Evolutionary conservation across 1,140 invertebrate genomes (phyloP).

Genomic region (Plodia interpunctella): DNA sequence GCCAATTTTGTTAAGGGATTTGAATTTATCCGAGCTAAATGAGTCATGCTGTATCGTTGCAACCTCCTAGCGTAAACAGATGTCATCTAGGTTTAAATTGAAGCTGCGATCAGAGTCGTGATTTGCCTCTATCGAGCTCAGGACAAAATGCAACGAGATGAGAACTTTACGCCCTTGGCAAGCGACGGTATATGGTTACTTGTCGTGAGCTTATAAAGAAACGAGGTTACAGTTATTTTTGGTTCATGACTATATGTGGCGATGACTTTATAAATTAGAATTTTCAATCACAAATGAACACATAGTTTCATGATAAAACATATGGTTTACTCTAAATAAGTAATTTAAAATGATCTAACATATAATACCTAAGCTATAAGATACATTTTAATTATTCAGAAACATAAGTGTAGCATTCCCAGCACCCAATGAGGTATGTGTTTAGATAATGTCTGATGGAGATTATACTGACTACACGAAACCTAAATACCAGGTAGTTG

Average conservation of each 20-base stretch:
- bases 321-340: too few relatives aligned
- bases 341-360: too few relatives aligned
- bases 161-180: constrained; percentile 47
- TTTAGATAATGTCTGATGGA: constrained; percentile 8
- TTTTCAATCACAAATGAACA: background rate
- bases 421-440: background rate
- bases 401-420: background rate
- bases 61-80: background rate
- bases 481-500: constrained; percentile 22
- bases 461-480: constrained; percentile 47
- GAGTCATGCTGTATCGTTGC: background rate
- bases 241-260: constrained; percentile 40
- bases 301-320: constrained; percentile 18
- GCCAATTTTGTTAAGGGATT: too few relatives aligned
- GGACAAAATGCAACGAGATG: constrained; percentile 21
- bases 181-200: constrained; percentile 38
- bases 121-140: background rate
- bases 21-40: background rate
- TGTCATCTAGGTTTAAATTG: constrained; percentile 7
- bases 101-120: background rate
- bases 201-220: constrained; percentile 48
- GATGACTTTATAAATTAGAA: constrained; percentile 20
- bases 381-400: too few relatives aligned
- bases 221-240: constrained; percentile 50
- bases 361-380: too few relatives aligned